Conservation (phyloP, 2,113 vertebrate species). For the Ascaphus truei region DNA sequence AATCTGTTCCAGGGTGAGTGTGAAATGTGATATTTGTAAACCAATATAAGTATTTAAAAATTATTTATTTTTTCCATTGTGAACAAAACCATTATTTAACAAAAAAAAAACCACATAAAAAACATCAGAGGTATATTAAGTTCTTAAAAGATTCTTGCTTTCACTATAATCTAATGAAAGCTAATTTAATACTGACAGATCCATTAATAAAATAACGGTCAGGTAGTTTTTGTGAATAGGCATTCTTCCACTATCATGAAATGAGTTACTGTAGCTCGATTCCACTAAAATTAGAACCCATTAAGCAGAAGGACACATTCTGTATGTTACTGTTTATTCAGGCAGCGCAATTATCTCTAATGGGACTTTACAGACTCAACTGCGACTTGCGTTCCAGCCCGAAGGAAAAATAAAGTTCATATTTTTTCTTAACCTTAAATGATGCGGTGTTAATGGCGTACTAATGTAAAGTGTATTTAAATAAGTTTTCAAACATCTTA, state of each 20-base stretch:
- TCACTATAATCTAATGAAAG: not conserved
- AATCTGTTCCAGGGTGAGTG: too few relatives aligned
- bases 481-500: too few relatives aligned
- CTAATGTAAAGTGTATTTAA: too few relatives aligned
- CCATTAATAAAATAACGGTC: slow-evolving; percentile 7
- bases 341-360: slow-evolving; percentile 25
- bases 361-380: slow-evolving; percentile 28
- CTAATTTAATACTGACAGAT: slow-evolving; percentile 2
- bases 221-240: not conserved
- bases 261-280: slow-evolving; percentile 10
- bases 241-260: not conserved
- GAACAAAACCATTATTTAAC: not conserved
- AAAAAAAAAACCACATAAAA: too few relatives aligned
- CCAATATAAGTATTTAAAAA: too few relatives aligned
- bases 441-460: not conserved
- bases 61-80: not conserved
- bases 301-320: slow-evolving; percentile 3
- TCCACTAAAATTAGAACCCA: not conserved
- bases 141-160: not conserved
- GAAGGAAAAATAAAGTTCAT: not conserved
- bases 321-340: slow-evolving; percentile 12
- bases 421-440: not conserved
- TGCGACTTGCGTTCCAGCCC: not conserved
- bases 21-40: too few relatives aligned
- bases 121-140: not conserved